Percentiles rank a stretch among this genome's conserved stretches.
phyloP scores from a whole-genome alignment of 2,888 invertebrate species.

The Platypus cylindrus region DNA sequence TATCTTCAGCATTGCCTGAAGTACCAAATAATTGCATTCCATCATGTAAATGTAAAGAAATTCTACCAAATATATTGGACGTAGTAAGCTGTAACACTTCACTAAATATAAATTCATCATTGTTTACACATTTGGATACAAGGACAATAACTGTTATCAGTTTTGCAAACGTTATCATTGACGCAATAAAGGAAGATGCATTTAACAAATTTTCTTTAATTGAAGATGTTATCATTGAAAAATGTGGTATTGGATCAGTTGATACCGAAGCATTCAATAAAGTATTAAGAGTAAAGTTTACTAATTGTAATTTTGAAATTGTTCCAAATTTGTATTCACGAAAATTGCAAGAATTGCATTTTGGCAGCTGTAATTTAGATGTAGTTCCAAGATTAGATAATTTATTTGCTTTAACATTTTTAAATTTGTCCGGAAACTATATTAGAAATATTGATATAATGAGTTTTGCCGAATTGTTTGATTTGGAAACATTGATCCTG shows the following conservation, averaged over 20 bases:
- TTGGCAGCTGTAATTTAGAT: constrained; percentile 56
- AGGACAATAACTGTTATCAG: constrained; percentile 18
- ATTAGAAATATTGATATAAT: constrained; percentile 46
- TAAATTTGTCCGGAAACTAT: constrained; percentile 56
- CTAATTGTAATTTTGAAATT: constrained; percentile 23
- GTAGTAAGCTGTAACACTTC: constrained; percentile 21
- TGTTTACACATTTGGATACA: constrained; percentile 19
- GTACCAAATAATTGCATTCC: constrained; percentile 19
- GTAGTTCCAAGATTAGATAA: constrained; percentile 41
- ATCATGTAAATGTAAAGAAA: constrained; percentile 22
- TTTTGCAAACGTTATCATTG: constrained; percentile 38
- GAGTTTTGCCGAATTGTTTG: constrained; percentile 48
- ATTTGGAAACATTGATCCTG: constrained; percentile 59
- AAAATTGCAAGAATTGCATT: constrained; percentile 49
- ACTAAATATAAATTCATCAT: constrained; percentile 19
- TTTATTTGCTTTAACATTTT: constrained; percentile 40
- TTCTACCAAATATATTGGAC: constrained; percentile 17
- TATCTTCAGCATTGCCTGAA: constrained; percentile 15
- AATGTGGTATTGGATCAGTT: constrained; percentile 51
- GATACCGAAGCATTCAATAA: constrained; percentile 55
- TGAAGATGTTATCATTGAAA: constrained; percentile 55
- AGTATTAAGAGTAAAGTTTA: constrained; percentile 43
- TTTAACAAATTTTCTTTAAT: constrained; percentile 56
- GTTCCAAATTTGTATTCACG: constrained; percentile 22
- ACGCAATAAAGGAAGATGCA: constrained; percentile 51